Evolutionary conservation across 1,140 invertebrate species (phyloP).

Genomic region (Diuraphis noxia): DNA sequence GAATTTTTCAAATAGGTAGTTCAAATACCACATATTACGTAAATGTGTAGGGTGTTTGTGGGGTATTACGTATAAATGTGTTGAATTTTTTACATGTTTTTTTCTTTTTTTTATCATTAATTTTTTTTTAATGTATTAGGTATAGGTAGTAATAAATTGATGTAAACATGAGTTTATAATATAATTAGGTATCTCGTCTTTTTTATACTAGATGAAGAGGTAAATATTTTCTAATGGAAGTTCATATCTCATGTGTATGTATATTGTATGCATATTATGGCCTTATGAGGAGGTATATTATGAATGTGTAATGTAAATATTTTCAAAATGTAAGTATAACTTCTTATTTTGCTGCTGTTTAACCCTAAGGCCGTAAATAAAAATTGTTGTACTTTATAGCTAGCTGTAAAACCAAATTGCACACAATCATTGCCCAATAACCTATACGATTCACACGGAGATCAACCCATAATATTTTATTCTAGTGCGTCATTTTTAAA

Average conservation of each 20-base stretch:
- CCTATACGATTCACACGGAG: not conserved
- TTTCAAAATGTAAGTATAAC: not conserved
- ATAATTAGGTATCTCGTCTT: not conserved
- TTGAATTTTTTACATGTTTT: not conserved
- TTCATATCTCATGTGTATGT: too few relatives aligned
- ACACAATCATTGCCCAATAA: not conserved
- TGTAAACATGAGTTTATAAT: not conserved
- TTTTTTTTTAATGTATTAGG: not conserved
- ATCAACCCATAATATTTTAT: not conserved
- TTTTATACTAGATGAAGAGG: not conserved
- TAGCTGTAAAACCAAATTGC: not conserved
- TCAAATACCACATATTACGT: not conserved
- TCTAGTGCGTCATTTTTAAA: not conserved
- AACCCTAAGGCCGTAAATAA: not conserved
- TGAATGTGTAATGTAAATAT: not conserved
- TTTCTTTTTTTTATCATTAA: not conserved
- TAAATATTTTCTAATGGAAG: not conserved
- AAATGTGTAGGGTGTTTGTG: not conserved
- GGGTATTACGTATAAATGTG: not conserved
- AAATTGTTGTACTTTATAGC: not conserved
- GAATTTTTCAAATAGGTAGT: not conserved
- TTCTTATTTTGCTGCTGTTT: not conserved
- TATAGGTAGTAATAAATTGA: not conserved
- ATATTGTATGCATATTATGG: too few relatives aligned
- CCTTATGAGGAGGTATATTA: too few relatives aligned